Evolutionary conservation across 2,888 invertebrate genomes (phyloP), one percentile per base, ranked within the genome.

Genomic region (Anodontia alba): DNA sequence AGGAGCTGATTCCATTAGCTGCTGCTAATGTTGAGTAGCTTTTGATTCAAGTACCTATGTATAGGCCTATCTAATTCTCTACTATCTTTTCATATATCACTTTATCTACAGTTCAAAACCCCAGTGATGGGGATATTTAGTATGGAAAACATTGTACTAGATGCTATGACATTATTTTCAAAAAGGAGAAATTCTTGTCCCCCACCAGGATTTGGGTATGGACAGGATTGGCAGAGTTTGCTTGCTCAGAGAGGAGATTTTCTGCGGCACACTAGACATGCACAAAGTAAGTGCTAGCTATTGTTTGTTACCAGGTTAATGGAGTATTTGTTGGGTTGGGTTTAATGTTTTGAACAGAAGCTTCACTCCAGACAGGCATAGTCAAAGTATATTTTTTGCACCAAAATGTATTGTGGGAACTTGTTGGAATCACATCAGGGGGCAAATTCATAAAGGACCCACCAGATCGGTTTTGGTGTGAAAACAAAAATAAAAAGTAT

Each of bases 101-200:
- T 29, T 62, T 62, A 62, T 62, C 62, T 62, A 33, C 26, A 33
- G 62, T 62, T 62, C 62, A 62, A 62, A 62, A 33, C 62, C 62
- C 33, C 62, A 62, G 75, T 57, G 31, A 88, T 88, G 88, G 88
- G 88, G 79, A 84, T 88, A 70, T 88, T 78, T 70, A 83, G 83
- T 74, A 76, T 88, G 73, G 88, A 88, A 74, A 86, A 84, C 78
- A 73, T 84, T n/a, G 79, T 86, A 54, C 74, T 83, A 49, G 88
- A 88, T 73, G 78, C 80, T 57, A 83, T 83, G 83, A 83, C 86
- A 5, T 62, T 62, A 62, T 83, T 77, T 57, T 83, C 86, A 1
- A 86, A 86, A 49, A 77, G 86, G 5, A 70, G 86, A 36, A 86
- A 86, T 73, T 86, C 86, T 1, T 86, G 86, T 62, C 86, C 86